Evolutionary conservation across 2,888 invertebrate species (phyloP), one percentile per base, ranked within the genome.

Genomic region (Cryptophagus acutangulus): DNA sequence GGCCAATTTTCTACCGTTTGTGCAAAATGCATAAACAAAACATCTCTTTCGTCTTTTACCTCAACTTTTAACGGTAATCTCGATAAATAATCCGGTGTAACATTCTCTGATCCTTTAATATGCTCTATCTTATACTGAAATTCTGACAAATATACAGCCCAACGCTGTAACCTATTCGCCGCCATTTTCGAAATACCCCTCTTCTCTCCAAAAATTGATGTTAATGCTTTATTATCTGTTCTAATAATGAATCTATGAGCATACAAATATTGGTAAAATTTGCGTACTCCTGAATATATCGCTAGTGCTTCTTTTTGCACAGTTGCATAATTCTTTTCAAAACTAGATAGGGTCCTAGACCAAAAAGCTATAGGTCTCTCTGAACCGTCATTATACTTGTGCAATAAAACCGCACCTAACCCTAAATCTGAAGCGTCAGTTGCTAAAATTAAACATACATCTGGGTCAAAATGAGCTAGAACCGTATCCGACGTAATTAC

Each of bases 361-460:
- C 38, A 45, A 44, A 38, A 51, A 6, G 33, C 34, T 2, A 51
- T 33, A 24, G 42, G 26, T 29, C 44, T 42, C 30, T 48, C 48
- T 12, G 18, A 25, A 9, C 50, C 50, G 17, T 46, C 13, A 1
- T 33, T 34, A 13, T 16, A 2, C 9, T 20, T 24, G 14, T 47
- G 50, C 2, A 25, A 33, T 10, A 47, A 17, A 8, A 37, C 33
- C 9, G 42, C 48, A 5, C 38, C 34, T 31, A 31, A 15, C 2
- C 31, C 31, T 4, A 15, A n/a, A 15, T 31, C 15, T 8, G n/a
- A n/a, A 15, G 31, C 31, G 31, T 31, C 31, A 15, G 31, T 31
- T 12, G 31, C 9, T 3, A 31, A 3, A 5, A 31, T 10, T 3
- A 31, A 8, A 4, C 15, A 16, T 3, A 13, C n/a, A 4, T 34